Evolutionary conservation across 2,113 vertebrate species (phyloP).

Genomic region (Spheniscus mendiculus): DNA sequence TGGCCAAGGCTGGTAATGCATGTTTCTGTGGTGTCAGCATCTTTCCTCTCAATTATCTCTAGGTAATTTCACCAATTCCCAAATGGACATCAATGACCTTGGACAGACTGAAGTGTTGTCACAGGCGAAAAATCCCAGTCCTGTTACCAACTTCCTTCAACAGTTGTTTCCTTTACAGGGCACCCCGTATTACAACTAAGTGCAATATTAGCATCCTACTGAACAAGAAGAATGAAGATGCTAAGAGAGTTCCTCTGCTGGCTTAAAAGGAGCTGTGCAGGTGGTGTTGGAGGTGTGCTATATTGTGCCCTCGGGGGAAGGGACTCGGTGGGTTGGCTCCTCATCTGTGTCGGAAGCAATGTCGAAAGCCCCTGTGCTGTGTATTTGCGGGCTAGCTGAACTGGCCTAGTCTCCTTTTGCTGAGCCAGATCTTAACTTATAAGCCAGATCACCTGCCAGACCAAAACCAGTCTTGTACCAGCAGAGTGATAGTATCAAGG

Average conservation of each 20-base stretch:
- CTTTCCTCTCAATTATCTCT: not conserved
- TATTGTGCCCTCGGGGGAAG: not conserved
- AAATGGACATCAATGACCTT: not conserved
- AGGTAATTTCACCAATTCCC: not conserved
- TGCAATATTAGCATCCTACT: not conserved
- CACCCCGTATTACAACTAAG: not conserved
- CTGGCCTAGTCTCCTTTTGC: not conserved
- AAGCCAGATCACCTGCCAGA: not conserved
- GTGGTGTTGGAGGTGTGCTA: not conserved
- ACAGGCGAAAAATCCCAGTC: not conserved
- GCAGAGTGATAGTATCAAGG: too few relatives aligned
- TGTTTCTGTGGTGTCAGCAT: not conserved
- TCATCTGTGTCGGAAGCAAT: not conserved
- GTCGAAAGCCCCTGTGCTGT: not conserved
- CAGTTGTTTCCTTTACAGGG: not conserved
- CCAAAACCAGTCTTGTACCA: not conserved
- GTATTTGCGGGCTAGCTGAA: not conserved
- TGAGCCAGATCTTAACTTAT: not conserved
- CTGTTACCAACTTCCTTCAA: not conserved
- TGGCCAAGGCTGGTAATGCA: not conserved
- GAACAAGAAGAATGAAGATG: not conserved
- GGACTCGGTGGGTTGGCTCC: not conserved
- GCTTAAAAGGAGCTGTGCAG: not conserved
- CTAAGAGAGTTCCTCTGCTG: not conserved
- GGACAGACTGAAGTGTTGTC: not conserved